These are phyloP conservation scores for Listrodromus nycthemerus DNA, from an alignment of 2,888 invertebrate genomes.

Conservation along the genomic window DNA sequence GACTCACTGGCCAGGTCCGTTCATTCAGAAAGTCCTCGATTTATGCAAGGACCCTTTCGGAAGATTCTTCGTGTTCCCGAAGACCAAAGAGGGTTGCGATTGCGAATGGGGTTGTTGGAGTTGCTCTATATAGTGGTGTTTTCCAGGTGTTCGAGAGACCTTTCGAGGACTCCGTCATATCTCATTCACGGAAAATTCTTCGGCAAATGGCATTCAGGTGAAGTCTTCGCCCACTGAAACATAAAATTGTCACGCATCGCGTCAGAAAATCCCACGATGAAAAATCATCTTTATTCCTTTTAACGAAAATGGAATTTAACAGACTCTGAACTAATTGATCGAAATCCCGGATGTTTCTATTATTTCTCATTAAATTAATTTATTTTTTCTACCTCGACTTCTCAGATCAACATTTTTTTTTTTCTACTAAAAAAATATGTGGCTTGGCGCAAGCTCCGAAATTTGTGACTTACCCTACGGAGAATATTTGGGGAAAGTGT, in stretches of 20 bases:
- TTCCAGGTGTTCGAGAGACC: slow-evolving; percentile 27
- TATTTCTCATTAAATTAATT: neutral
- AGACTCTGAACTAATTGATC: neutral
- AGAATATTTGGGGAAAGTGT: slow-evolving; percentile 36
- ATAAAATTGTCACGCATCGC: neutral
- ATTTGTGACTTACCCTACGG: neutral
- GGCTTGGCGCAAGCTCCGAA: neutral
- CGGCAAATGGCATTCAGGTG: neutral
- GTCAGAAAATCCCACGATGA: neutral
- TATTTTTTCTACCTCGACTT: neutral
- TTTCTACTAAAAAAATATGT: neutral
- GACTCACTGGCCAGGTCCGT: neutral
- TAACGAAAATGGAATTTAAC: neutral
- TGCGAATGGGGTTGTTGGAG: slow-evolving; percentile 32
- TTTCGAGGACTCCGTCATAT: neutral
- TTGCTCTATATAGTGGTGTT: slow-evolving; percentile 33
- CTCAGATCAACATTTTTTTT: neutral
- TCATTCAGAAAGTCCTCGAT: slow-evolving; percentile 40
- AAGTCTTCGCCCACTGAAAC: neutral
- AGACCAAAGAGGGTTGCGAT: neutral
- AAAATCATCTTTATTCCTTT: too few relatives aligned
- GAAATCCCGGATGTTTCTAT: too few relatives aligned
- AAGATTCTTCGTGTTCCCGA: neutral
- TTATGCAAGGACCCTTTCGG: slow-evolving; percentile 29
- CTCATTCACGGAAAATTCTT: slow-evolving; percentile 30